Evolutionary conservation across 2,888 invertebrate genomes (phyloP), one percentile per base, ranked within the genome.

Genomic region (Acanthococcus lagerstroemiae): DNA sequence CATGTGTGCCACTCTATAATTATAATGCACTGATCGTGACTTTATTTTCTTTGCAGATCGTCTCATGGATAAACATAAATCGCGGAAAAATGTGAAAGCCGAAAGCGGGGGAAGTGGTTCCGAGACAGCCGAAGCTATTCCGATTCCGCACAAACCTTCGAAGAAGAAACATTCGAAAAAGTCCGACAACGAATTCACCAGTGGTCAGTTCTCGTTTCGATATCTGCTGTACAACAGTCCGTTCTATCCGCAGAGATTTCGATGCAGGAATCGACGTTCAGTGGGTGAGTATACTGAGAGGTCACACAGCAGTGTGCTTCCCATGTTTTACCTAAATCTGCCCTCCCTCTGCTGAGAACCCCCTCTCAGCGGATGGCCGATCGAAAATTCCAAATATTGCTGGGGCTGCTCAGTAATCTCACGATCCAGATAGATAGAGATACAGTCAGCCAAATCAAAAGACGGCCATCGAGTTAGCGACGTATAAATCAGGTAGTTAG

Each of bases 121-220:
- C 30, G 63, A 63, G 24, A 27, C 45, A 57, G 15, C 30, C 21
- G 52, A 50, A 50, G 54, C 30, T 27, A 50, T 27, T 17, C 24
- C 48, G 24, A 25, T 37, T 22, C 19, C 63, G 50, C 63, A 63
- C 24, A 52, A 63, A 37, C 37, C 63, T 21, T 26, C 30, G 25
- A 63, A 63, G 54, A 63, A 63, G 52, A 63, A 63, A 54, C 63
- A 52, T 44, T 52, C 52, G 52, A 63, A 63, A 54, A 63, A 63
- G 37, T 48, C 26, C 30, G 63, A 54, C 37, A 37, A 54, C n/a
- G 63, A 63, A 30, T 52, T 22, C 44, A 61, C 19, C 30, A 26
- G 58, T 19, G 63, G 63, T 37, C 63, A 52, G n/a, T 63, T 63
- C 44, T 63, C 63, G 54, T 63, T 63, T 22, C 63, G 63, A 52